These are phyloP conservation scores for Tricholaema leucomelas DNA, from an alignment of 2,113 vertebrate species.

Conservation along the genomic window DNA sequence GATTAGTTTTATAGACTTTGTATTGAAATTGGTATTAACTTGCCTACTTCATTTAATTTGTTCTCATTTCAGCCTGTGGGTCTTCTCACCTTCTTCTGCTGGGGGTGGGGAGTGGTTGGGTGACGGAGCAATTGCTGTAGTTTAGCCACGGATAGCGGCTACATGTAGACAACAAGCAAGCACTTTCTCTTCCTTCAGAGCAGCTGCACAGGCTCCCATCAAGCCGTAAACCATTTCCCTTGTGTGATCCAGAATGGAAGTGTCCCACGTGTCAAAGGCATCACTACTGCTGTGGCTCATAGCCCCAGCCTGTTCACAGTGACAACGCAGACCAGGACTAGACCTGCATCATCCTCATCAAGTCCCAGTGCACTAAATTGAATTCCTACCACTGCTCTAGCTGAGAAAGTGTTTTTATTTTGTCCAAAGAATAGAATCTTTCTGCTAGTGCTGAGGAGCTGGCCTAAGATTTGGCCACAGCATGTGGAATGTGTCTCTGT, in stretches of 20 bases:
- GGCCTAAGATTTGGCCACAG: background rate
- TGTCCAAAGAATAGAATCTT: background rate
- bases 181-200: background rate
- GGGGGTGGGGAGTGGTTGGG: too few relatives aligned
- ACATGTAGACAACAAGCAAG: background rate
- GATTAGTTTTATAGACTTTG: too few relatives aligned
- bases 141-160: too few relatives aligned
- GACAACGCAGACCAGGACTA: background rate
- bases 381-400: background rate
- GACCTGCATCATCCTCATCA: background rate
- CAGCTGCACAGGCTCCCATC: background rate
- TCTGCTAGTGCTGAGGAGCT: background rate
- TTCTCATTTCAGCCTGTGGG: too few relatives aligned
- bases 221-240: background rate
- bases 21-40: too few relatives aligned
- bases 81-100: too few relatives aligned
- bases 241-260: background rate
- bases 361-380: background rate
- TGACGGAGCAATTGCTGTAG: too few relatives aligned
- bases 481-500: rapidly evolving
- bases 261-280: background rate
- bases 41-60: too few relatives aligned
- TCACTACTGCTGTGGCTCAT: background rate
- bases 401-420: background rate
- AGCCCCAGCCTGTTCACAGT: background rate